Evolutionary conservation across 1,140 invertebrate genomes (phyloP).

Genomic region (Cherax quadricarinatus): DNA sequence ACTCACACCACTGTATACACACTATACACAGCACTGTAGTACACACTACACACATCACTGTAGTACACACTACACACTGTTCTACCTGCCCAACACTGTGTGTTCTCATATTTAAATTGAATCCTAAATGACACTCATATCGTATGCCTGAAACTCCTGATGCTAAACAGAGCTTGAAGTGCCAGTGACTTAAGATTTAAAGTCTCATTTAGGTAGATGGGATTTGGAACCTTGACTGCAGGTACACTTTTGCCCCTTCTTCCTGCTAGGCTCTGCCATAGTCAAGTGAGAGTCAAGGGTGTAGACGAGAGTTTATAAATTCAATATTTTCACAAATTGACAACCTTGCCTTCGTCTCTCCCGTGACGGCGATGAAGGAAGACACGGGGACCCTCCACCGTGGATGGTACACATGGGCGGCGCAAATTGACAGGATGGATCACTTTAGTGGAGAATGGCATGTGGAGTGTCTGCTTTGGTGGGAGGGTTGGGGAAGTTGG

Average conservation of each 20-base stretch:
- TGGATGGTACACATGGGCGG: constrained; percentile 29
- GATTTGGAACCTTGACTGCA: constrained; percentile 5
- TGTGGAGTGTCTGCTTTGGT: background rate
- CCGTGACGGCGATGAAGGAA: background rate
- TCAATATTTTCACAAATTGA: constrained; percentile 69
- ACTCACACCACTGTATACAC: too few species aligned
- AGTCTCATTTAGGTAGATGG: background rate
- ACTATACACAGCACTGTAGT: too few species aligned
- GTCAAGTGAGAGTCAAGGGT: constrained; percentile 16
- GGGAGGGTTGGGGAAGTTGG: too few species aligned
- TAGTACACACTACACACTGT: too few species aligned
- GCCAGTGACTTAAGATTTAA: background rate
- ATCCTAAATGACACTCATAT: constrained; percentile 43
- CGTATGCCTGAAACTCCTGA: background rate
- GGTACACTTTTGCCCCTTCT: background rate
- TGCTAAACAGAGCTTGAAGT: background rate
- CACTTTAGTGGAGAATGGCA: constrained; percentile 20
- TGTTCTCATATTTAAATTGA: constrained; percentile 23
- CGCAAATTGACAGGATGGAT: constrained; percentile 47
- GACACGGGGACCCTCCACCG: background rate
- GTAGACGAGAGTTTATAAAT: constrained; percentile 54
- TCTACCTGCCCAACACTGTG: background rate
- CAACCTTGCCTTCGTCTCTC: constrained; percentile 33
- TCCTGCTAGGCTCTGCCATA: background rate
- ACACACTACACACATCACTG: too few species aligned